Conservation (phyloP, 2,797 vertebrate genomes). For the Gallinago nigripennis region DNA sequence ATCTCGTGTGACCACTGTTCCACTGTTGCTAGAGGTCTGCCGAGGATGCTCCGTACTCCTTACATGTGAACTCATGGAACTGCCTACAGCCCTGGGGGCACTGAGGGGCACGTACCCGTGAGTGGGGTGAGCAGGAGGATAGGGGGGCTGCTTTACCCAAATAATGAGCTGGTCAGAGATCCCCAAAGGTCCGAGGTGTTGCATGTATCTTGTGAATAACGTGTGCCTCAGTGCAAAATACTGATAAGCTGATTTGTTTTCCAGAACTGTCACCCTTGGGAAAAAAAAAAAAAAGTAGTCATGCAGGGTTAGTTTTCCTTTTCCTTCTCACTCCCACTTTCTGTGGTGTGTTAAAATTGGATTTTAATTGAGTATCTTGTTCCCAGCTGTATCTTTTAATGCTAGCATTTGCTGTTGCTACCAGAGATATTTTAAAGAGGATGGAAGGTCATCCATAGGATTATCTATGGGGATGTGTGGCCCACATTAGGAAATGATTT, state of each 20-base stretch:
- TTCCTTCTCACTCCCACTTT: background rate
- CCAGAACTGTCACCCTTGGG: background rate
- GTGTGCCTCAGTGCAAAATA: background rate
- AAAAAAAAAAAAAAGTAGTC: background rate
- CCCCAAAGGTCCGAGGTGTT: background rate
- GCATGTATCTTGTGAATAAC: accelerated
- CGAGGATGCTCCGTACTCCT: accelerated
- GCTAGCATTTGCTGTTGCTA: background rate
- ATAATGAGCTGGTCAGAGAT: no score
- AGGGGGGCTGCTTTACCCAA: background rate
- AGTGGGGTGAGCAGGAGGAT: accelerated
- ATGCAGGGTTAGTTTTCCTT: background rate
- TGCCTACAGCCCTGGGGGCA: background rate
- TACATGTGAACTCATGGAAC: accelerated
- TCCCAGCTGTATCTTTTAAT: background rate
- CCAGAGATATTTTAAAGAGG: background rate
- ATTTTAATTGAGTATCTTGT: background rate
- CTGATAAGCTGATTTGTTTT: background rate
- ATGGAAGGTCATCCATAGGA: background rate
- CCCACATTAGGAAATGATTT: background rate
- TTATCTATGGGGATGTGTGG: background rate
- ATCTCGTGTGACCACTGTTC: accelerated
- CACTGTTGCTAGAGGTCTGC: background rate
- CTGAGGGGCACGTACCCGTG: accelerated
- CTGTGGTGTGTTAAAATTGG: background rate